Evolutionary conservation across 2,888 invertebrate species (phyloP).

Genomic region (Temnothorax unifasciatus): DNA sequence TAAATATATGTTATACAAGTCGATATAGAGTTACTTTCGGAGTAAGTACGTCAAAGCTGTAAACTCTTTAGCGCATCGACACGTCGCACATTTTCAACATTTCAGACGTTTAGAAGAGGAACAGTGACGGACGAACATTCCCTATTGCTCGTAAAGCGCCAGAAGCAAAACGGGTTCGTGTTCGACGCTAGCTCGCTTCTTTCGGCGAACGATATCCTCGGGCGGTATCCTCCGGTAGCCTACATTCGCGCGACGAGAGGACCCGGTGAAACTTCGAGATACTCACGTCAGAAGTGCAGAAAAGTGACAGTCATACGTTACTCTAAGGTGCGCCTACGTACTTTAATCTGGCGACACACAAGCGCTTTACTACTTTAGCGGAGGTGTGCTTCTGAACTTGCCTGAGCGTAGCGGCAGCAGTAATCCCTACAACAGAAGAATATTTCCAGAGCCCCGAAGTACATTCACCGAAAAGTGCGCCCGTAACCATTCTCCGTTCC

Average conservation of each 20-base stretch:
- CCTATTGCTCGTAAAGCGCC: background rate
- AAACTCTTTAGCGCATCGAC: background rate
- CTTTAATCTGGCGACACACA: conserved; percentile 81
- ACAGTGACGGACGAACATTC: background rate
- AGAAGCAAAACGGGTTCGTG: conserved; percentile 20
- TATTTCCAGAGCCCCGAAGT: conserved; percentile 83
- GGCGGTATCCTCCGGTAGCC: background rate
- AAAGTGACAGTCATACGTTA: conserved; percentile 76
- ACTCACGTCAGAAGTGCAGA: conserved; percentile 73
- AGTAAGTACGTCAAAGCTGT: conserved; percentile 9
- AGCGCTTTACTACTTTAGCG: conserved; percentile 82
- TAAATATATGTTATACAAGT: background rate
- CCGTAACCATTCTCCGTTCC: conserved; percentile 57
- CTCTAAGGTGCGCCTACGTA: conserved; percentile 79
- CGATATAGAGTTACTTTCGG: background rate
- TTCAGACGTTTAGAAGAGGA: background rate
- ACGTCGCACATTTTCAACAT: conserved; percentile 15
- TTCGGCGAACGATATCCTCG: conserved; percentile 1
- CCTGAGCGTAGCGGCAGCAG: conserved; percentile 85
- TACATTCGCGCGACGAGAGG: conserved; percentile 38
- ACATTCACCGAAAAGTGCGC: conserved; percentile 76
- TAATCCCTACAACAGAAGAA: conserved; percentile 86
- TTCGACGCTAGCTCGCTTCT: background rate
- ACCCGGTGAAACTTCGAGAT: conserved; percentile 68
- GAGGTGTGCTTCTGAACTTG: conserved; percentile 83